phyloP scores from a whole-genome alignment of 2,113 vertebrate species.

The Cyphotilapia sp. region DNA sequence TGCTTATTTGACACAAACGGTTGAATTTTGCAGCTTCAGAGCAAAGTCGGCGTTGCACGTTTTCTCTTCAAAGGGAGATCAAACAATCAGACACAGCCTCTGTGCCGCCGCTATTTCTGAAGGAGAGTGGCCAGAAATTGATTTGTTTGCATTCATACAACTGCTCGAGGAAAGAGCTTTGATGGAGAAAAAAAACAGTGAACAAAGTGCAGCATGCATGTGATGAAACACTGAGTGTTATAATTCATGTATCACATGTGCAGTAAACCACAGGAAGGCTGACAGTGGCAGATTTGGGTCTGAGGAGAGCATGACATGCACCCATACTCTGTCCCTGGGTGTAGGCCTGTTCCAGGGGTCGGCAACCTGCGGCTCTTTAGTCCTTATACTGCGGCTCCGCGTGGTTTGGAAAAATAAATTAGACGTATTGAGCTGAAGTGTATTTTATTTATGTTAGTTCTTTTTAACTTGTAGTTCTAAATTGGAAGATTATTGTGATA shows the following conservation, averaged over 20 bases:
- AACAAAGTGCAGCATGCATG: accelerated
- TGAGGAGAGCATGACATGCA: background rate
- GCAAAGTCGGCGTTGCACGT: accelerated
- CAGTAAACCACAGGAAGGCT: background rate
- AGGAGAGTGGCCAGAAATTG: background rate
- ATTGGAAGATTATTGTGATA: accelerated
- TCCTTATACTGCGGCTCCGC: background rate
- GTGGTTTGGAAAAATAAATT: accelerated
- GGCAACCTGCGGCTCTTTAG: accelerated
- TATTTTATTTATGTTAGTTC: background rate
- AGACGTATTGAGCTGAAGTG: background rate
- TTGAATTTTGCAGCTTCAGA: background rate
- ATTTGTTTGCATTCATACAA: background rate
- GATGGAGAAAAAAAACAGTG: background rate
- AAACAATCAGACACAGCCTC: background rate
- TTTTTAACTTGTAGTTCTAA: background rate
- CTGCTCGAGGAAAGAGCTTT: background rate
- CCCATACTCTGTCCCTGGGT: accelerated
- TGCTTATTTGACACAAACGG: background rate
- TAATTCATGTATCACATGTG: background rate
- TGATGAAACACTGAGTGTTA: background rate
- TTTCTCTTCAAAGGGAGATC: background rate
- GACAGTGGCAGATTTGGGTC: accelerated
- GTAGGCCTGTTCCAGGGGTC: accelerated
- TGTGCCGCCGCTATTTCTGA: background rate